These are phyloP conservation scores for Anoplius nigerrimus DNA, from an alignment of 2,888 invertebrate species.

Conservation along the genomic window DNA sequence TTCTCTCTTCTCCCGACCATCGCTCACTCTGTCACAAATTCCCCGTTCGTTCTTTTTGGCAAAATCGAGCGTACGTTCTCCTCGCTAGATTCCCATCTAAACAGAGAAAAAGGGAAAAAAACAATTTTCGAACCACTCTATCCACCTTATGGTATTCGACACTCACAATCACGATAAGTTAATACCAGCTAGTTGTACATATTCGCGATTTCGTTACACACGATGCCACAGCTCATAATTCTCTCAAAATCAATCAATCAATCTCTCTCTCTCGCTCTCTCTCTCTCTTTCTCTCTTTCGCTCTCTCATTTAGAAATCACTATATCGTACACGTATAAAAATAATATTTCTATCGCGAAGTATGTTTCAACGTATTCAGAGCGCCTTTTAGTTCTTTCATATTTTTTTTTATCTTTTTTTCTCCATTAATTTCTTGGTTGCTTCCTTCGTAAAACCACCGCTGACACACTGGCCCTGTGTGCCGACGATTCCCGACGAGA, in stretches of 20 bases:
- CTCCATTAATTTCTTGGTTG: too few relatives aligned
- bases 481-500: too few relatives aligned
- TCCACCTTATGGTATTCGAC: constrained; percentile 23
- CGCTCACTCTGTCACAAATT: too few relatives aligned
- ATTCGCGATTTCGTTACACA: constrained; percentile 30
- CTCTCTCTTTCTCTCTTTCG: not conserved
- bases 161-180: constrained; percentile 7
- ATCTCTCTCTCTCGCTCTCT: not conserved
- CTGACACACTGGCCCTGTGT: not conserved
- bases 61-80: not conserved
- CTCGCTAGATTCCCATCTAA: not conserved
- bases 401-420: not conserved
- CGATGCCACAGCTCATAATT: constrained; percentile 31
- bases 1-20: too few relatives aligned
- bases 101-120: too few relatives aligned
- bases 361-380: constrained; percentile 35
- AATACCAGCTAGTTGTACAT: constrained; percentile 25
- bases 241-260: too few relatives aligned
- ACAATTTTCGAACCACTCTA: constrained; percentile 41
- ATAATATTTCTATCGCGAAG: constrained; percentile 37
- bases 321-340: constrained; percentile 40
- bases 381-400: constrained; percentile 13
- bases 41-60: too few relatives aligned
- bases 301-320: constrained; percentile 20
- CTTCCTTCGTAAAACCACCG: constrained; percentile 9